Conservation (phyloP, 1,140 invertebrate species). For the Drosophila nannoptera region DNA sequence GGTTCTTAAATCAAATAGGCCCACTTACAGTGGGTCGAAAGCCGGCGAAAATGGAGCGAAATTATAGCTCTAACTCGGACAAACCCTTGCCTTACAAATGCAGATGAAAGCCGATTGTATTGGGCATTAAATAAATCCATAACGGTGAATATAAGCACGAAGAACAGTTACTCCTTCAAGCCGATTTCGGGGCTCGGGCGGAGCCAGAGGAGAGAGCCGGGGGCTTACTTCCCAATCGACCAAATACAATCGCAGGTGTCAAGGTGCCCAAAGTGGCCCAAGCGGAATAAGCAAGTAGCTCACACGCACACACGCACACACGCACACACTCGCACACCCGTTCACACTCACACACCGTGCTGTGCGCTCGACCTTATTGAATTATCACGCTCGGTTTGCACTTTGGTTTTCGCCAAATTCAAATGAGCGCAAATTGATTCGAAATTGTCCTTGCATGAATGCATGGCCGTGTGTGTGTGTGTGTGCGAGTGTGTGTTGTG, state of each 20-base stretch:
- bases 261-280: constrained; percentile 7
- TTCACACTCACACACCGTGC: not conserved
- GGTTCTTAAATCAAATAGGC: constrained; percentile 3
- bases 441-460: constrained; percentile 43
- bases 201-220: too few relatives aligned
- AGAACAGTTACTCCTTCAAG: too few relatives aligned
- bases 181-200: too few relatives aligned
- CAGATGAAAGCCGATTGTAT: too few relatives aligned
- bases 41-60: not conserved
- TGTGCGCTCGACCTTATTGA: constrained; percentile 46
- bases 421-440: constrained; percentile 56
- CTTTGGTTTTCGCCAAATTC: constrained; percentile 61
- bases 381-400: constrained; percentile 61
- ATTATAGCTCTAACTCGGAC: not conserved
- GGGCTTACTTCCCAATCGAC: not conserved
- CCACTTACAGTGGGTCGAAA: constrained; percentile 1
- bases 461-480: constrained; percentile 11
- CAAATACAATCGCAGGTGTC: not conserved
- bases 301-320: constrained; percentile 1
- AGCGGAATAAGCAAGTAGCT: constrained; percentile 3
- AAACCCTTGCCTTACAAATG: too few relatives aligned
- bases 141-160: too few relatives aligned
- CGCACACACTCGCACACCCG: constrained; percentile 2
- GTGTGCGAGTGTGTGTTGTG: constrained; percentile 1
- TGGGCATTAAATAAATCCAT: too few relatives aligned